Conservation (phyloP, 2,888 invertebrate species). For the Hartigia nigra region DNA sequence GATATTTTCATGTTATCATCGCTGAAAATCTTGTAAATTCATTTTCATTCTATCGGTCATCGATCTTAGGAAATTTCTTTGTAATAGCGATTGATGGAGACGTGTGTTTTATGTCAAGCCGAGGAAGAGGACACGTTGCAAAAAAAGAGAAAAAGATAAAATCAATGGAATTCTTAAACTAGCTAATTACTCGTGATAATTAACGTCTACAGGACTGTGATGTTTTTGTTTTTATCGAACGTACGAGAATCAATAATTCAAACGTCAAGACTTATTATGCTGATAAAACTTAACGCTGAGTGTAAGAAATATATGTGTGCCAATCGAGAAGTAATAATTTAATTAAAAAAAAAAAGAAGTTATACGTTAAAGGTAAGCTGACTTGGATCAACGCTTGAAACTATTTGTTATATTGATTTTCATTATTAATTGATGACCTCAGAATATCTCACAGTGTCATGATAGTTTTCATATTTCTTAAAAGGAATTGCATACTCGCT, state of each 20-base stretch:
- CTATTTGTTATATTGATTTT: neutral
- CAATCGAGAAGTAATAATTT: too few species aligned
- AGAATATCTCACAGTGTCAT: neutral
- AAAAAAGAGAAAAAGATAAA: slow-evolving; percentile 9
- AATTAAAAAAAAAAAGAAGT: too few species aligned
- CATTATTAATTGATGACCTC: neutral
- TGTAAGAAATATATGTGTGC: too few species aligned
- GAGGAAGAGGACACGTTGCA: neutral
- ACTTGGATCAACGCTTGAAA: neutral
- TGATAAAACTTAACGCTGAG: too few species aligned
- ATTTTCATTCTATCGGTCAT: neutral
- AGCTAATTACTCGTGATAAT: slow-evolving; percentile 27
- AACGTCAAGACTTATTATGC: too few species aligned
- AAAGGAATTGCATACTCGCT: neutral
- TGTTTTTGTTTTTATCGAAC: slow-evolving; percentile 33
- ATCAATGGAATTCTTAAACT: slow-evolving; percentile 33
- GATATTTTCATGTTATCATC: neutral
- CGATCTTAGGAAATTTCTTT: neutral
- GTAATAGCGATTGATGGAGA: too few species aligned
- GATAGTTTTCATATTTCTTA: neutral
- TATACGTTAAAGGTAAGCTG: neutral
- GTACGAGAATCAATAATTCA: too few species aligned
- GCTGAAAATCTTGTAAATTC: neutral
- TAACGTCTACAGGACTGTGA: slow-evolving; percentile 45
- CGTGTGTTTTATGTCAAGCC: neutral